Conservation (phyloP, 2,113 vertebrate species). For the Meleagris gallopavo region DNA sequence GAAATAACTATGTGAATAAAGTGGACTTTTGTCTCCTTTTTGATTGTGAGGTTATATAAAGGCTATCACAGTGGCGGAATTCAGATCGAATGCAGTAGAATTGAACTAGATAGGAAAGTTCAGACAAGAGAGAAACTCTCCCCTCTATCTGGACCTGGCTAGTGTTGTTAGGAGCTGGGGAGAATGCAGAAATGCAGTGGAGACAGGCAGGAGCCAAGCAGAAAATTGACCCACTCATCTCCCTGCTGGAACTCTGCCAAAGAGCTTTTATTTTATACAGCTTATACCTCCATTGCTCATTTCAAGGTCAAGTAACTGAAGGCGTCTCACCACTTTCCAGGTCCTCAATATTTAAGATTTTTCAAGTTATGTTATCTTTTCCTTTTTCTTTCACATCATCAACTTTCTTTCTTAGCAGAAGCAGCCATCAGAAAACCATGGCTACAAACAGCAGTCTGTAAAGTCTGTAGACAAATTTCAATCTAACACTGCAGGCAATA, state of each 20-base stretch:
- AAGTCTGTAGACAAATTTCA: slow-evolving; percentile 36
- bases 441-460: slow-evolving; percentile 30
- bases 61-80: background rate
- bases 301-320: slow-evolving; percentile 59
- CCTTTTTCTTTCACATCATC: background rate
- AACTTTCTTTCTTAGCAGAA: slow-evolving; percentile 1
- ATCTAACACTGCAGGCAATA: slow-evolving; percentile 23
- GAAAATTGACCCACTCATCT: slow-evolving; percentile 57
- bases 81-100: background rate
- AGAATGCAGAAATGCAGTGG: slow-evolving; percentile 10
- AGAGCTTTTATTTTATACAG: background rate
- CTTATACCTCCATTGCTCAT: slow-evolving; percentile 40
- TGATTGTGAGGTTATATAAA: background rate
- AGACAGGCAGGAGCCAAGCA: slow-evolving; percentile 49
- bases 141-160: background rate
- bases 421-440: background rate
- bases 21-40: background rate
- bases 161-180: background rate
- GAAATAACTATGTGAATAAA: background rate
- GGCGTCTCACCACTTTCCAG: slow-evolving; percentile 10
- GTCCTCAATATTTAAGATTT: slow-evolving; percentile 21
- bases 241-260: slow-evolving; percentile 27
- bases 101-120: background rate
- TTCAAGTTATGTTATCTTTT: slow-evolving; percentile 24
- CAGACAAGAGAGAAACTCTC: background rate